phyloP scores from a whole-genome alignment of 2,797 vertebrate genomes.

The Potorous gilbertii region DNA sequence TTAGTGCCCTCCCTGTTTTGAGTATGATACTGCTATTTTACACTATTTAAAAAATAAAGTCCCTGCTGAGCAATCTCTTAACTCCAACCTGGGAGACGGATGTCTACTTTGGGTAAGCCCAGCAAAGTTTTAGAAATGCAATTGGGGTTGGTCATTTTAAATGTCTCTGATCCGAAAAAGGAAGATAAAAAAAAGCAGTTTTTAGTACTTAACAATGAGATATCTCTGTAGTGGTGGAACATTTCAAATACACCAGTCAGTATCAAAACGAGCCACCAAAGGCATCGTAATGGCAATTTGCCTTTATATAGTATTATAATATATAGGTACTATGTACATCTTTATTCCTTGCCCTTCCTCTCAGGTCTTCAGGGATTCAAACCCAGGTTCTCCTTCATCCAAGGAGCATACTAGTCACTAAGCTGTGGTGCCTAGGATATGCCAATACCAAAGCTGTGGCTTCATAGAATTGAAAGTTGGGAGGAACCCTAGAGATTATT shows the following conservation, averaged over 20 bases:
- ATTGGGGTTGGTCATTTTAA: not conserved
- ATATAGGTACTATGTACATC: not conserved
- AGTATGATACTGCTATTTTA: not conserved
- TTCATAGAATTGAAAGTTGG: not conserved
- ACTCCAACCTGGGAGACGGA: fast-evolving
- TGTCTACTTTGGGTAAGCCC: not conserved
- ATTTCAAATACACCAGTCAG: slow-evolving; percentile 23
- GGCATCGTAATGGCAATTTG: not conserved
- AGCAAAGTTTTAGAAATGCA: not conserved
- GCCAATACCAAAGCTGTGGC: not conserved
- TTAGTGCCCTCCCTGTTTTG: not conserved
- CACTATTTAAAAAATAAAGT: not conserved
- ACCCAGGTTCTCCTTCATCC: not conserved
- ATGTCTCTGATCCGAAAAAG: not conserved
- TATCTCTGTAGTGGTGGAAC: not conserved
- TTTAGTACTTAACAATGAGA: slow-evolving; percentile 3
- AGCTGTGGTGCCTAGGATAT: not conserved
- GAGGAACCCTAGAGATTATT: not conserved
- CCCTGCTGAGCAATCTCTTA: not conserved
- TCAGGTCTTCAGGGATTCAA: not conserved
- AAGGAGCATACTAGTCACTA: not conserved
- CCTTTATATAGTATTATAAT: not conserved
- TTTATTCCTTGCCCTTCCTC: not conserved
- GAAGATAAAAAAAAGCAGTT: slow-evolving; percentile 1
- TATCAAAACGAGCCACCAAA: not conserved